Conservation (phyloP, 2,113 vertebrate genomes). For the Cercopithecus mona region DNA sequence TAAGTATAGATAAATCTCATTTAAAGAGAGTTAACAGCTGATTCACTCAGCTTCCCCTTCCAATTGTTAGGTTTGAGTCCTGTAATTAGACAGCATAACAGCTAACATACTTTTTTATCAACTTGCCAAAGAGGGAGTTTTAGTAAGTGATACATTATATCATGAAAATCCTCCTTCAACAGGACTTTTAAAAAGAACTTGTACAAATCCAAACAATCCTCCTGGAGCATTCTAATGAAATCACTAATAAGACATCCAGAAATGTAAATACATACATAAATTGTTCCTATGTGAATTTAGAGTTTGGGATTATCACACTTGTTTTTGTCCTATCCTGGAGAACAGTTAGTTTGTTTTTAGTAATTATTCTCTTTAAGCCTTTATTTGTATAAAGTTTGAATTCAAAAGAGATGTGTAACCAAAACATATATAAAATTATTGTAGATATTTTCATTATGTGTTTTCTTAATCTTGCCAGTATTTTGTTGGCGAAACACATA, state of each 20-base stretch:
- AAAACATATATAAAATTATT: neutral
- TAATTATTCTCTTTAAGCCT: slow-evolving; percentile 16
- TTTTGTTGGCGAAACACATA: slow-evolving; percentile 51
- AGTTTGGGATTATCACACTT: slow-evolving; percentile 50
- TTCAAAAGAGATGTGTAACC: slow-evolving; percentile 54
- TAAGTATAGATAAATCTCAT: slow-evolving; percentile 31
- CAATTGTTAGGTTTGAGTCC: slow-evolving; percentile 76
- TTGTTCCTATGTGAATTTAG: slow-evolving; percentile 69
- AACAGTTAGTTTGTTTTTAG: neutral
- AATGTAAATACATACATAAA: slow-evolving; percentile 75
- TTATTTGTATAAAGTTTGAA: slow-evolving; percentile 36
- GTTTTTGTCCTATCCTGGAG: neutral
- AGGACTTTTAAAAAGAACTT: slow-evolving; percentile 78
- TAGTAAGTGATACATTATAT: slow-evolving; percentile 79
- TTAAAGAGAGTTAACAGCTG: neutral
- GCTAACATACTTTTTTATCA: slow-evolving; percentile 79
- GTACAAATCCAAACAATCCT: slow-evolving; percentile 76
- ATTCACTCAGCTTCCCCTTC: neutral
- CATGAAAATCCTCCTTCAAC: slow-evolving; percentile 68
- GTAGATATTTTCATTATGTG: slow-evolving; percentile 16
- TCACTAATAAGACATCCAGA: slow-evolving; percentile 68
- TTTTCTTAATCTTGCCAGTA: neutral
- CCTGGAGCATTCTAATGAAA: slow-evolving; percentile 75
- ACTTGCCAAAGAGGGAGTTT: slow-evolving; percentile 77
- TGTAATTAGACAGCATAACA: slow-evolving; percentile 79